These are phyloP conservation scores for Sarcophaga carnaria DNA, from an alignment of 2,888 invertebrate species.

Conservation along the genomic window DNA sequence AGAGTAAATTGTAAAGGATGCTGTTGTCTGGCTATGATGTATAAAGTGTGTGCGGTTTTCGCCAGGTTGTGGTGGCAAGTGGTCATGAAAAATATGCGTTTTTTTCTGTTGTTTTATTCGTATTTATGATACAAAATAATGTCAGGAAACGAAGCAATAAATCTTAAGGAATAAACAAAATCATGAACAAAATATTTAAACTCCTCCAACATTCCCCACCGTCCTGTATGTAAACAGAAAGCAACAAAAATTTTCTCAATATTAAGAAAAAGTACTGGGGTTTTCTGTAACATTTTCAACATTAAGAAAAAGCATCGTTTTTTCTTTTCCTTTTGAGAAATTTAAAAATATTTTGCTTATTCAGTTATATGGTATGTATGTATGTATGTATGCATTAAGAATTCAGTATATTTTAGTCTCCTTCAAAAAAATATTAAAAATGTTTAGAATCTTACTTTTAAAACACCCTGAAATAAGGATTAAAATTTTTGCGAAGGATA, in stretches of 20 bases:
- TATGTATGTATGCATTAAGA: no score
- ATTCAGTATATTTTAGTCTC: no score
- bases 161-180: conserved; percentile 26
- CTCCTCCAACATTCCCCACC: not conserved
- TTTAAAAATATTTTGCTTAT: no score
- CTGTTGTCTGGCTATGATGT: no score
- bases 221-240: not conserved
- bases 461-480: no score
- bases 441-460: no score
- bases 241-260: not conserved
- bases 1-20: not conserved
- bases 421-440: no score
- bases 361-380: no score
- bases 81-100: conserved; percentile 46
- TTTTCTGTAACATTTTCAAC: not conserved
- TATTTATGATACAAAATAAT: conserved; percentile 54
- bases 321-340: not conserved
- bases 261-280: not conserved
- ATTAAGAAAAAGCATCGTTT: not conserved
- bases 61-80: not conserved
- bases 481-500: no score
- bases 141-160: conserved; percentile 51
- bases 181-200: conserved; percentile 36
- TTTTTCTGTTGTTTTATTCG: conserved; percentile 31
- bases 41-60: not conserved